These are phyloP conservation scores for Fundulus diaphanus DNA, from an alignment of 2,797 vertebrate genomes.

Conservation along the genomic window DNA sequence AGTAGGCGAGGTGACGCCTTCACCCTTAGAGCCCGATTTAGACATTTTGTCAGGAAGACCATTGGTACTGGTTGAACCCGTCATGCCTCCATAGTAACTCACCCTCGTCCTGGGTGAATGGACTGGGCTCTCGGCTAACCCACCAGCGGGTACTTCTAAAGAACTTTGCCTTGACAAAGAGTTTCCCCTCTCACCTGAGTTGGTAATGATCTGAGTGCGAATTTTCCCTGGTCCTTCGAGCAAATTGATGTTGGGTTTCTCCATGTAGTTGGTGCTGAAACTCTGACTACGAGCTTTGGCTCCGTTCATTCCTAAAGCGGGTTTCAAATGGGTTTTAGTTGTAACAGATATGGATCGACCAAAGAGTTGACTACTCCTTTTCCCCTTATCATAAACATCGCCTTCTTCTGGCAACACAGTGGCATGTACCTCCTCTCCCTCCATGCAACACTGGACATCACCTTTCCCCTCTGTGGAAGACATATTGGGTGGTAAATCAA, in stretches of 20 bases:
- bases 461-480: slow-evolving; percentile 61
- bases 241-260: slow-evolving; percentile 79
- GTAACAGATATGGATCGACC: slow-evolving; percentile 87
- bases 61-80: slow-evolving; percentile 72
- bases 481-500: slow-evolving; percentile 55
- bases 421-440: slow-evolving; percentile 55
- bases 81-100: slow-evolving; percentile 77
- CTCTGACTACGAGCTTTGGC: slow-evolving; percentile 95
- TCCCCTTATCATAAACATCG: slow-evolving; percentile 65
- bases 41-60: slow-evolving; percentile 80
- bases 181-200: slow-evolving; percentile 89
- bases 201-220: slow-evolving; percentile 93
- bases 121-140: slow-evolving; percentile 67
- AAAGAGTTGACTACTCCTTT: slow-evolving; percentile 81
- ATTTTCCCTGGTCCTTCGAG: slow-evolving; percentile 83
- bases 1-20: slow-evolving; percentile 63
- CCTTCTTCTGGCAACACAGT: slow-evolving; percentile 52
- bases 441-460: slow-evolving; percentile 50
- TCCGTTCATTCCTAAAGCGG: slow-evolving; percentile 92
- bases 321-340: slow-evolving; percentile 88
- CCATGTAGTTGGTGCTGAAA: slow-evolving; percentile 86
- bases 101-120: slow-evolving; percentile 66
- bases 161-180: slow-evolving; percentile 88
- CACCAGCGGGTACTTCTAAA: slow-evolving; percentile 62
- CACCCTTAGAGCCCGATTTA: slow-evolving; percentile 70